Evolutionary conservation across 2,888 invertebrate species (phyloP), one percentile per base, ranked within the genome.

Genomic region (Dynastes grantii): DNA sequence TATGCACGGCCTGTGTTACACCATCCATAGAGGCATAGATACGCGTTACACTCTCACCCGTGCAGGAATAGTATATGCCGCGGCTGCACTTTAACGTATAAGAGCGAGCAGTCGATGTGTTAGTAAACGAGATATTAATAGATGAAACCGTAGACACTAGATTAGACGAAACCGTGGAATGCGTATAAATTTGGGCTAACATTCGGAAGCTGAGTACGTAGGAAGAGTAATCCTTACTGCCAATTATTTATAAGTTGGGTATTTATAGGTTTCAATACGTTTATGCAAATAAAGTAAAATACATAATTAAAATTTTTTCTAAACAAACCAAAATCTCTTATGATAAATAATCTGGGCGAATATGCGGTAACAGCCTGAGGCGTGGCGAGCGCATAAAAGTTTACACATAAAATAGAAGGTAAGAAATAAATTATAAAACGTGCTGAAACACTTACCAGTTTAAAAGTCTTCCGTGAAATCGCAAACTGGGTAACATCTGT

Each of bases 111-210:
- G 58, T 37, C 70, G 16, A 22, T 49, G 22, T 67, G 16, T 40
- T 49, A 22, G 53, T 73, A 73, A 73, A 55, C 58, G 37, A 58
- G 73, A 16, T 73, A 73, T 58, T 58, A 73, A 73, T 73, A 55
- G 71, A 55, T 32, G 45, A 68, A 55, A 55, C 32, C 22, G 55
- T 55, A 71, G 55, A 71, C 67, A 13, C 29, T 16, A 9, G 45
- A 67, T 55, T 55, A 64, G 32, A 64, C 64, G n/a, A 64, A 32
- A 32, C 64, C 22, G 32, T 29, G 63, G 29, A 63, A 32, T 29
- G 13, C 13, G 3, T 63, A 29, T 29, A 32, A 29, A 63, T 32
- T 63, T 1, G 63, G 29, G 32, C 22, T 63, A 13, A 8, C 13
- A 9, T 29, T 63, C 32, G 4, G 29, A 29, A 11, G 29, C 63